Evolutionary conservation across 2,113 vertebrate genomes (phyloP), one percentile per base, ranked within the genome.

Genomic region (Pituophis catenifer): DNA sequence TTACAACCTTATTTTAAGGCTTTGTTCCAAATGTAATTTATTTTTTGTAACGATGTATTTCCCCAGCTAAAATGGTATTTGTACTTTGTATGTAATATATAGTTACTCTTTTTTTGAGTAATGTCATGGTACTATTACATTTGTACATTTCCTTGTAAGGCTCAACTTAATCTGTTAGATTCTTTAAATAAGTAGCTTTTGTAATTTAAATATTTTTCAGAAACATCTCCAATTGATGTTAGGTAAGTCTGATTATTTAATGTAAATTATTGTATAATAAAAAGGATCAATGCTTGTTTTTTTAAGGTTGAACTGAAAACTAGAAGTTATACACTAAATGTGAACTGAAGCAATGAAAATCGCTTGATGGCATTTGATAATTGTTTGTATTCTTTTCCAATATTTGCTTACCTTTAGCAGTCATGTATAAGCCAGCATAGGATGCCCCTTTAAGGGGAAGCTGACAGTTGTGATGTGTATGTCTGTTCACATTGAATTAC

Each of bases 231-330:
- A 29, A 85, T 91, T 88, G 89, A 57, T 55, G 93, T 0, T 88
- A 94, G 92, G 52, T 93, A 93, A 95, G 95, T 85, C 48, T 96
- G 95, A 93, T 70, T 91, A 95, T 95, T 59, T 91, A 91, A 89
- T 98, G 96, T 97, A 97, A 94, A 97, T 97, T 97, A 93, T 94
- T 96, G 81, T 90, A 95, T 86, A 92, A 95, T 48, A 97, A 94
- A 91, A 95, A 96, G 92, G 26, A 93, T 19, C 90, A 86, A 90
- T 95, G 96, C 88, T 93, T 91, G 54, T 26, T 92, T 92, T 92
- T 88, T n/a, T 23, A 91, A 0, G 95, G 2, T 53, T 94, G 89
- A 96, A 93, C 23, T n/a, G 92, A 96, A 88, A 90, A 93, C 88
- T 94, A 33, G 13, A 90, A 90, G 23, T 94, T 59, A 90, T 92